Percentiles rank a stretch among this genome's conserved stretches.
Conservation (phyloP, 2,888 invertebrate species). For the Dusona sp. region DNA sequence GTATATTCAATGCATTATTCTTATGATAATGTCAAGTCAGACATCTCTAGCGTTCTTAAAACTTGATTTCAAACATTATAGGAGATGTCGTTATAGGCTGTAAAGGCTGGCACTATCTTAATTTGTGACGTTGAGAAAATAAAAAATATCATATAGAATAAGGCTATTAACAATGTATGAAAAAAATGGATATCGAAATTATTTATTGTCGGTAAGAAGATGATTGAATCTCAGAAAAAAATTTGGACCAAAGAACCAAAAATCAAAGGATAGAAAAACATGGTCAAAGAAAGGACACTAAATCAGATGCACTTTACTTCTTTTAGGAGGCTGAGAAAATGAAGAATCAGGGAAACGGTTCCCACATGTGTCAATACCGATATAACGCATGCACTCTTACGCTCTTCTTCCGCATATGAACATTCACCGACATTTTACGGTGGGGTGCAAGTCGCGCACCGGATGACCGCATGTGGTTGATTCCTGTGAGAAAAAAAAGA, state of each 20-base stretch:
- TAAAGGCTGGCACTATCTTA: not conserved
- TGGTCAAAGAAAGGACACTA: not conserved
- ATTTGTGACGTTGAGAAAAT: not conserved
- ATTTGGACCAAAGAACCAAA: not conserved
- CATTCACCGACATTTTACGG: slow-evolving; percentile 74
- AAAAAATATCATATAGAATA: not conserved
- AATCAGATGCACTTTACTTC: not conserved
- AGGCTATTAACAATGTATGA: not conserved
- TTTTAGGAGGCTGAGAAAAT: not conserved
- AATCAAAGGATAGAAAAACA: not conserved
- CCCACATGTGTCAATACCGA: slow-evolving; percentile 78
- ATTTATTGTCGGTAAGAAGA: not conserved
- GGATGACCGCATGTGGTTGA: slow-evolving; percentile 77
- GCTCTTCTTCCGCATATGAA: slow-evolving; percentile 41
- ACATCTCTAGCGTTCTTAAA: not conserved
- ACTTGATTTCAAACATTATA: not conserved
- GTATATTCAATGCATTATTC: not conserved
- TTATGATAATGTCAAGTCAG: not conserved
- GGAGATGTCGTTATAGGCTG: not conserved
- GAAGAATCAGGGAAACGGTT: slow-evolving; percentile 72
- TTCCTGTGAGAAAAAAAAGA: slow-evolving; percentile 70
- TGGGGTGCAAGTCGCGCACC: slow-evolving; percentile 66
- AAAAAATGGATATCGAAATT: not conserved
- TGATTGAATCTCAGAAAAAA: not conserved
- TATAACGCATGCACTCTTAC: slow-evolving; percentile 71